A percentile compares a stretch with the other conserved stretches of the same genome.
Evolutionary conservation across 2,113 vertebrate genomes (phyloP).

Genomic region (Holacanthus passer): DNA sequence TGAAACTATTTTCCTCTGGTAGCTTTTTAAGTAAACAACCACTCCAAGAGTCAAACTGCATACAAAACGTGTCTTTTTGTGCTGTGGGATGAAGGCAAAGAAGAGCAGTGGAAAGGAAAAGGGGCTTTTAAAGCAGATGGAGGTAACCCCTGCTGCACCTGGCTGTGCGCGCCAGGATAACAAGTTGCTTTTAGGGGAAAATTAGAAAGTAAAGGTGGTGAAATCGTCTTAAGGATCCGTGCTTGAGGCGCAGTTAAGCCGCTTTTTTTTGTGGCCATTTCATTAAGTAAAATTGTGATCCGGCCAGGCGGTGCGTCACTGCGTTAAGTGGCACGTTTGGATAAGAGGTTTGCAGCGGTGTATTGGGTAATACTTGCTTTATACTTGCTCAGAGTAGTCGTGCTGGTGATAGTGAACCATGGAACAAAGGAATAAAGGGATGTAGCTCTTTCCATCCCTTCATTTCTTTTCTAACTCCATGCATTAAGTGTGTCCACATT

Average conservation of each 20-base stretch:
- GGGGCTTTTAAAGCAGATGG: constrained; percentile 31
- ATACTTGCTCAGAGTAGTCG: background rate
- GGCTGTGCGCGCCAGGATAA: constrained; percentile 71
- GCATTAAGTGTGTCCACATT: background rate
- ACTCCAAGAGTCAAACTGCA: background rate
- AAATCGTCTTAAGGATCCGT: constrained; percentile 78
- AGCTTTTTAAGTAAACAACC: too few species aligned
- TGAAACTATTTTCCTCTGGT: background rate
- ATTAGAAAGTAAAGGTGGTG: constrained; percentile 81
- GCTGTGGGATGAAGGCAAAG: background rate
- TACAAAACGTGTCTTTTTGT: background rate
- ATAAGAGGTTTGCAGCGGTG: constrained; percentile 74
- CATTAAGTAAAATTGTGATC: constrained; percentile 82
- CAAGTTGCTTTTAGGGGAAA: constrained; percentile 79
- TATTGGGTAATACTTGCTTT: background rate
- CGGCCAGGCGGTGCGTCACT: constrained; percentile 62
- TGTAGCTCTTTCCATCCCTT: background rate
- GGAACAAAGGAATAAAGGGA: background rate
- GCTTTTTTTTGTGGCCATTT: constrained; percentile 85
- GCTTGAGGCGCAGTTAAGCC: constrained; percentile 76
- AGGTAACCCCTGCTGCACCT: constrained; percentile 43
- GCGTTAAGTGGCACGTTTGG: constrained; percentile 57
- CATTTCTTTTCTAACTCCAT: background rate
- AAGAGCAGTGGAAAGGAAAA: background rate
- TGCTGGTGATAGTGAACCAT: background rate